Evolutionary conservation across 2,797 vertebrate genomes (phyloP).

Genomic region (Halcyon smyrnensis): DNA sequence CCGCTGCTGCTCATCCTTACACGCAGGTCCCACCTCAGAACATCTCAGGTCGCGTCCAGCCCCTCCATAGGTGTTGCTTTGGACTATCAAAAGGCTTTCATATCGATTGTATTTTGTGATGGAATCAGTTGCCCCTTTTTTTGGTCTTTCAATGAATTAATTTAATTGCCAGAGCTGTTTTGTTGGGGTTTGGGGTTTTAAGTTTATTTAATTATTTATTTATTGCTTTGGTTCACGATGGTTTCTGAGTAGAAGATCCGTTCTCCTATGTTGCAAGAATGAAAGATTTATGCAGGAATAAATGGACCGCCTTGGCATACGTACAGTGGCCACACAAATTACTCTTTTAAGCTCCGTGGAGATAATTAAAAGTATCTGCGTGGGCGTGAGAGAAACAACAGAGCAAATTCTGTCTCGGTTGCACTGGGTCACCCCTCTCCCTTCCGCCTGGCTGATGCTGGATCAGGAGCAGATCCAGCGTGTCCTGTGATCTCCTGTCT

Average conservation of each 20-base stretch:
- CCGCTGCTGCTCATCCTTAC: rapidly evolving
- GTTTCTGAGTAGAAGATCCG: neutral
- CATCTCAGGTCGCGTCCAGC: neutral
- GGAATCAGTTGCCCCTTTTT: neutral
- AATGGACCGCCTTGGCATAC: neutral
- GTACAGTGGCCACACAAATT: neutral
- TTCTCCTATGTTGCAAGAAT: neutral
- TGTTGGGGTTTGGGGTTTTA: rapidly evolving
- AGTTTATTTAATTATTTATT: neutral
- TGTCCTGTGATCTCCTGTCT: neutral
- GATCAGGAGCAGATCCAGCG: neutral
- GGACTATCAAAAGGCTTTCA: neutral
- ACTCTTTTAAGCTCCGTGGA: neutral
- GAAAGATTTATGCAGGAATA: neutral
- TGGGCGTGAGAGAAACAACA: neutral
- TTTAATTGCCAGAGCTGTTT: neutral
- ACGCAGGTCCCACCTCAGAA: rapidly evolving
- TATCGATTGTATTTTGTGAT: neutral
- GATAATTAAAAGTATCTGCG: neutral
- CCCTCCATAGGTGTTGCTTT: neutral
- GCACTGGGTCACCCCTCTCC: neutral
- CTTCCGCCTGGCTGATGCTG: neutral
- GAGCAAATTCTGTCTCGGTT: neutral
- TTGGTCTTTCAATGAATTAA: neutral
- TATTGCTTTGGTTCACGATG: neutral